These are phyloP conservation scores for Lycaena phlaeas DNA, from an alignment of 2,888 invertebrate species.

Conservation along the genomic window DNA sequence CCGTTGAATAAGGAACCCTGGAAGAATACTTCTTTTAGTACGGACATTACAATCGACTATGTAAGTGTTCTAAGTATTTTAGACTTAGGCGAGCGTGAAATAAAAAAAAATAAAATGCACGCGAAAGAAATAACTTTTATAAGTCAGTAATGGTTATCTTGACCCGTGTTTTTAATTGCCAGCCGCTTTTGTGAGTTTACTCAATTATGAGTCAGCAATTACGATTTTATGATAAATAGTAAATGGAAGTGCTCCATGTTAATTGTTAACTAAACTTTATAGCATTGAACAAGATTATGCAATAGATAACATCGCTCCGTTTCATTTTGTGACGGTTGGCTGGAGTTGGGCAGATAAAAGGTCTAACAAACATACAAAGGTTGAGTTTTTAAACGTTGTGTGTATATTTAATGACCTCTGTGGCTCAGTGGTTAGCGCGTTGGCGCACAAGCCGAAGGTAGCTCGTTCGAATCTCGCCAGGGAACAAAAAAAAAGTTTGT, in stretches of 20 bases:
- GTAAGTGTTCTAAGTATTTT: conserved; percentile 34
- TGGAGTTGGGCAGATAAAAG: neutral
- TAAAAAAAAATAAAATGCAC: conserved; percentile 21
- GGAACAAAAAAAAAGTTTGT: too few relatives aligned
- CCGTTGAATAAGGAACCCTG: too few relatives aligned
- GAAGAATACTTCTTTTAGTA: too few relatives aligned
- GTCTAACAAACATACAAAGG: neutral
- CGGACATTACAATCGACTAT: conserved; percentile 11
- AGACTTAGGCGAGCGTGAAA: conserved; percentile 44
- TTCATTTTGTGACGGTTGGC: conserved; percentile 3
- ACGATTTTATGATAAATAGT: conserved; percentile 8
- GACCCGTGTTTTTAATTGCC: conserved; percentile 7
- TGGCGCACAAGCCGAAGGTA: too few relatives aligned
- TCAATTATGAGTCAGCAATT: conserved; percentile 7
- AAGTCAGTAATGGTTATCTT: conserved; percentile 11
- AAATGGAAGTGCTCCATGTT: conserved; percentile 8
- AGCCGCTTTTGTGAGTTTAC: conserved; percentile 6
- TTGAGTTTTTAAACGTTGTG: neutral
- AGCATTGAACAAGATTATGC: conserved; percentile 9
- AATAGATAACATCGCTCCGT: conserved; percentile 1
- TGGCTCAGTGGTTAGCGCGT: too few relatives aligned
- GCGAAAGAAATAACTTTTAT: conserved; percentile 10
- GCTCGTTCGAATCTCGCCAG: too few relatives aligned
- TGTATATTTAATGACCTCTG: too few relatives aligned
- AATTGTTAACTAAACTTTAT: conserved; percentile 9